Evolutionary conservation across 2,888 invertebrate species (phyloP).

Genomic region (Apodemia mormo): DNA sequence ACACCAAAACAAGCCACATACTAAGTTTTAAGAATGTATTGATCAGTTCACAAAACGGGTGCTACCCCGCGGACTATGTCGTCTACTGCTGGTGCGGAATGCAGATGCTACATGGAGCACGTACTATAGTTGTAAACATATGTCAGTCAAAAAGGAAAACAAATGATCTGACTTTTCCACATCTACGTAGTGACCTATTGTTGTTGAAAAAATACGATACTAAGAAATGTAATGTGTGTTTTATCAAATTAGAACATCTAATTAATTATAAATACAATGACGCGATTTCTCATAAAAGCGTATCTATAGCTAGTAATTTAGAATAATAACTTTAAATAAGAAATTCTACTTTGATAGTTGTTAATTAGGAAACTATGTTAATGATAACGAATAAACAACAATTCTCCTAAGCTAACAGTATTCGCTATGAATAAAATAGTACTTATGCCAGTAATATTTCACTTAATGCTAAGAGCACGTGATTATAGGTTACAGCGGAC

Average conservation of each 20-base stretch:
- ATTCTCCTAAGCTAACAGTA: not conserved
- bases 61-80: no score
- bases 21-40: no score
- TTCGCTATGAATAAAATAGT: constrained; percentile 5
- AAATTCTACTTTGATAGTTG: constrained; percentile 1
- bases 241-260: not conserved
- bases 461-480: not conserved
- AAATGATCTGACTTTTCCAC: no score
- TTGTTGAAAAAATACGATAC: not conserved
- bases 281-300: constrained; percentile 5
- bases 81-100: no score
- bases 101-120: no score
- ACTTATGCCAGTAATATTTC: not conserved
- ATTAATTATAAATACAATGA: not conserved
- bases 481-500: not conserved
- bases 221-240: not conserved
- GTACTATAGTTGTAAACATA: no score
- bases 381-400: not conserved
- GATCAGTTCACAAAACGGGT: no score
- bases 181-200: no score
- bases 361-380: constrained; percentile 7
- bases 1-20: no score
- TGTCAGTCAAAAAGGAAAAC: no score
- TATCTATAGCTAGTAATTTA: not conserved
- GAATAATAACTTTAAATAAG: constrained; percentile 2